phyloP scores from a whole-genome alignment of 2,113 vertebrate genomes.

The Corvus cornix region DNA sequence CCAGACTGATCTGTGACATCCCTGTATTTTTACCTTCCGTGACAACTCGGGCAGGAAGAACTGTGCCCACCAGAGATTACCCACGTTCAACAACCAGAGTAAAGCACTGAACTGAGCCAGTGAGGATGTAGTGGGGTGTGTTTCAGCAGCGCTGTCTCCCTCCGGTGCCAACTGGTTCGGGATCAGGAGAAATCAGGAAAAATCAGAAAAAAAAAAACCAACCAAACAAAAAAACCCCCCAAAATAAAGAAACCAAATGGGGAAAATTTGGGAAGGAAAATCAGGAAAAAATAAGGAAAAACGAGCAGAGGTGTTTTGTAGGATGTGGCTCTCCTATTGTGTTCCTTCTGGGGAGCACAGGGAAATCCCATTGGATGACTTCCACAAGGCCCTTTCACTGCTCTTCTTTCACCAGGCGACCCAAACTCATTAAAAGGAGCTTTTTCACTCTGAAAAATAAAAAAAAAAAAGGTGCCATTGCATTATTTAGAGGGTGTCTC shows the following conservation, averaged over 20 bases:
- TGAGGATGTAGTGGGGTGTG: neutral
- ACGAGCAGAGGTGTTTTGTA: fast-evolving
- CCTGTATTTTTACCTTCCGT: neutral
- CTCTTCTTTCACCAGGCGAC: neutral
- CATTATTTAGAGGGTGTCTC: neutral
- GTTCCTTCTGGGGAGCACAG: neutral
- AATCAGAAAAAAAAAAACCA: neutral
- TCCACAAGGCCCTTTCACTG: neutral
- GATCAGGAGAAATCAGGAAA: neutral
- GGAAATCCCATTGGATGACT: neutral
- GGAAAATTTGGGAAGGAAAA: neutral
- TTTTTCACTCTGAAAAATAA: neutral
- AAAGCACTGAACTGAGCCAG: fast-evolving
- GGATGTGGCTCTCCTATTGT: neutral
- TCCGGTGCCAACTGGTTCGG: fast-evolving
- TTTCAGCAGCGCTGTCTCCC: neutral
- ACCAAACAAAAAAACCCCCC: neutral
- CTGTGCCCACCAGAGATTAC: neutral
- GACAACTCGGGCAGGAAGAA: neutral
- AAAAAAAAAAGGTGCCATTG: no score
- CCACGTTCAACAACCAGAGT: neutral
- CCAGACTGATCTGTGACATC: neutral
- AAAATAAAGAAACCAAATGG: neutral
- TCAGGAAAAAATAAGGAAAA: neutral
- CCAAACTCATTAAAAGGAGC: neutral